Evolutionary conservation across 2,888 invertebrate species (phyloP).

Genomic region (Ecdyonurus torrentis): DNA sequence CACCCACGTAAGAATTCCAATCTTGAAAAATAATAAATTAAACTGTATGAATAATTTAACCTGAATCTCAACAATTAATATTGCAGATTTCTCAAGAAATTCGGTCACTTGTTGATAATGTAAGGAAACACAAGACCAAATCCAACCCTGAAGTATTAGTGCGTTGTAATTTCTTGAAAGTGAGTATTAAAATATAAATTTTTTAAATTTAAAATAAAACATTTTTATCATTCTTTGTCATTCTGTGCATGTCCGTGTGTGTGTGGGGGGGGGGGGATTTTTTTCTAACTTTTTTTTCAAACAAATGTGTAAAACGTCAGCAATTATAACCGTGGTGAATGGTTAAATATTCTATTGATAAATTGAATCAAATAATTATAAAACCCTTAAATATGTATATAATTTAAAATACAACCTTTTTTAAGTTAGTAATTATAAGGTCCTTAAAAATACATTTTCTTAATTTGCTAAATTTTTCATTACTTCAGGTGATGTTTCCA

Average conservation of each 20-base stretch:
- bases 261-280: too few species aligned
- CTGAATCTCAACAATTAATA: background rate
- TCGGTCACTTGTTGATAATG: constrained; percentile 36
- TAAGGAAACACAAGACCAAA: constrained; percentile 25
- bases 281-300: too few species aligned
- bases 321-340: too few species aligned
- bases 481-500: background rate
- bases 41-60: background rate
- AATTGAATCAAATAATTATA: too few species aligned
- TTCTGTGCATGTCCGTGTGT: too few species aligned
- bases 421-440: constrained; percentile 25
- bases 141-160: constrained; percentile 26
- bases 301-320: too few species aligned
- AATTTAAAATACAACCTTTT: too few species aligned
- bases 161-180: constrained; percentile 15
- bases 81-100: constrained; percentile 52
- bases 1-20: constrained; percentile 41
- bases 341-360: too few species aligned
- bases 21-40: background rate
- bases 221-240: too few species aligned
- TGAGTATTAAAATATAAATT: background rate
- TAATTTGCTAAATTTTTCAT: background rate
- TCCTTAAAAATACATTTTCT: background rate
- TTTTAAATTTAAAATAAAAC: too few species aligned
- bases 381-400: too few species aligned